A percentile compares a stretch with the other conserved stretches of the same genome.
Conservation (phyloP, 2,797 vertebrate genomes). For the Anabas testudineus region DNA sequence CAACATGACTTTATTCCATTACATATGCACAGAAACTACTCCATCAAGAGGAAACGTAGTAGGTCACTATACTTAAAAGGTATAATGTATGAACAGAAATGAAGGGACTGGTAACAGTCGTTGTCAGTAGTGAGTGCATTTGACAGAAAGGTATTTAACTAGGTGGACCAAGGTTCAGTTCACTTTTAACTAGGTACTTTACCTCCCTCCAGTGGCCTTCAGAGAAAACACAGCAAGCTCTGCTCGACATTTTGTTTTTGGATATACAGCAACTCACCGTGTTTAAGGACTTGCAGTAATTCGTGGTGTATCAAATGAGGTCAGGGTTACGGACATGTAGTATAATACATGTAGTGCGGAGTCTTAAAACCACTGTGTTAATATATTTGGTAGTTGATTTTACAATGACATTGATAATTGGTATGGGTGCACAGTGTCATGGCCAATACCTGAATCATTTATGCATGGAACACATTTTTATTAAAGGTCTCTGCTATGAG, state of each 20-base stretch:
- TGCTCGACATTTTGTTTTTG: too few species aligned
- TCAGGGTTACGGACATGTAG: too few species aligned
- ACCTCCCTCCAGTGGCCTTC: conserved; percentile 61
- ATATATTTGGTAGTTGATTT: not conserved
- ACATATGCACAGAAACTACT: not conserved
- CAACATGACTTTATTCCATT: too few species aligned
- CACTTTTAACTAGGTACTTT: conserved; percentile 7
- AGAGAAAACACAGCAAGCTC: conserved; percentile 36
- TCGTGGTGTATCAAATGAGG: not conserved
- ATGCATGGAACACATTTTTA: too few species aligned
- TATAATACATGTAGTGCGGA: not conserved
- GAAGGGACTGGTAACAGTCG: not conserved
- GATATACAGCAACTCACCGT: not conserved
- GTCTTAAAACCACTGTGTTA: not conserved
- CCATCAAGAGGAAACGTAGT: too few species aligned
- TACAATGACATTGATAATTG: not conserved
- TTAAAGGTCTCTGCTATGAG: too few species aligned
- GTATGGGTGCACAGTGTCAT: not conserved
- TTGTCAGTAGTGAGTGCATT: not conserved
- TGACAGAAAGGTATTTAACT: conserved; percentile 37
- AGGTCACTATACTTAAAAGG: not conserved
- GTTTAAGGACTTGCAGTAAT: not conserved
- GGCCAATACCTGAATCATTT: not conserved
- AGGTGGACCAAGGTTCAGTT: not conserved
- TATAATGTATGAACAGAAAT: not conserved